phyloP scores from a whole-genome alignment of 2,797 vertebrate genomes.

The Orestias chungarensis region DNA sequence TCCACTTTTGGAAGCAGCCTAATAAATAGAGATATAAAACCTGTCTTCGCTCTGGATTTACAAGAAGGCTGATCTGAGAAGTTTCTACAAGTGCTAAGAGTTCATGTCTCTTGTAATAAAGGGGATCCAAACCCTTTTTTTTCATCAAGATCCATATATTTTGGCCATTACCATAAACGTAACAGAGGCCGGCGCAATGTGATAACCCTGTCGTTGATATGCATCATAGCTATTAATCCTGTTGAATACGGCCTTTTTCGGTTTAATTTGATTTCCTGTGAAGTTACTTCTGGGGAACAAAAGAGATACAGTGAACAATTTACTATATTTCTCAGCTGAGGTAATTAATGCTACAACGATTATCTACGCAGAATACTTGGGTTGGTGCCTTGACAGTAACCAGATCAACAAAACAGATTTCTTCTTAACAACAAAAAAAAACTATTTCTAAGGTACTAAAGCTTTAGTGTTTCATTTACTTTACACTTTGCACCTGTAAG shows the following conservation, averaged over 20 bases:
- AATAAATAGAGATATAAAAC: not conserved
- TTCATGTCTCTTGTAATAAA: not conserved
- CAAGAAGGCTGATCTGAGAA: slow-evolving; percentile 1
- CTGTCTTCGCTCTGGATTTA: not conserved
- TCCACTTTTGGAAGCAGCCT: not conserved
- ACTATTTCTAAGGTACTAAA: too few species aligned
- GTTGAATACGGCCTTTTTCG: not conserved
- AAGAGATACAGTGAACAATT: not conserved
- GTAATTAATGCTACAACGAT: not conserved
- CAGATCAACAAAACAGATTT: not conserved
- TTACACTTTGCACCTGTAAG: not conserved
- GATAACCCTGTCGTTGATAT: slow-evolving; percentile 3
- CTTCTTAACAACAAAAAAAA: not conserved
- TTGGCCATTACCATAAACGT: slow-evolving; percentile 1
- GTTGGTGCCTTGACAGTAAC: not conserved
- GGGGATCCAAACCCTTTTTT: not conserved
- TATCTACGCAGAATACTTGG: not conserved
- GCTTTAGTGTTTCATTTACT: not conserved
- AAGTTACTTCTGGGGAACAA: not conserved
- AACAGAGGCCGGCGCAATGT: not conserved
- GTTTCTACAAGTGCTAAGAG: not conserved
- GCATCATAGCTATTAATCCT: slow-evolving; percentile 1
- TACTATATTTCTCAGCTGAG: not conserved
- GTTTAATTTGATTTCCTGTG: not conserved
- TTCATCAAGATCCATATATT: not conserved